These are phyloP conservation scores for Temnothorax nylanderi DNA, from an alignment of 1,140 invertebrate genomes.

Conservation along the genomic window DNA sequence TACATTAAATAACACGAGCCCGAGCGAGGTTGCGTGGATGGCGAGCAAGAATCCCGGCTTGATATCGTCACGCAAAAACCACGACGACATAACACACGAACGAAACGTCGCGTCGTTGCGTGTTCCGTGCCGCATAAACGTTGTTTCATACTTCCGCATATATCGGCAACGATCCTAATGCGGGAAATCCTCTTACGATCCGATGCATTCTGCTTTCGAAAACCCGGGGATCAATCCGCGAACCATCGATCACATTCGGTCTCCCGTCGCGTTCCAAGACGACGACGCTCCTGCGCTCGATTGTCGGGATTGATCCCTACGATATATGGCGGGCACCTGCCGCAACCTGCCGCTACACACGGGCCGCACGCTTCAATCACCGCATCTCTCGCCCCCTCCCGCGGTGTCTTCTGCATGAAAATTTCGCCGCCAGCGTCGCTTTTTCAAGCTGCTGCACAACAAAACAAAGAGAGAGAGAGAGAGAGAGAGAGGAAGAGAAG, in stretches of 20 bases:
- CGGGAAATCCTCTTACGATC: conserved; percentile 14
- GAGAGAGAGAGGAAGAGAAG: no score
- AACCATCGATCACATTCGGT: conserved; percentile 32
- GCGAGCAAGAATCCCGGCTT: neutral
- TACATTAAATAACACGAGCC: neutral
- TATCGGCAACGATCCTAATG: neutral
- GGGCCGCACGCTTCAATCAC: conserved; percentile 29
- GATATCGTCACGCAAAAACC: conserved; percentile 6
- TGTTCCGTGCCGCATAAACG: neutral
- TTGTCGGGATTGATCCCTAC: conserved; percentile 10
- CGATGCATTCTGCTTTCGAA: neutral
- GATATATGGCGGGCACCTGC: conserved; percentile 22
- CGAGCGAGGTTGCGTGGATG: neutral
- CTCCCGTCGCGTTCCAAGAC: neutral
- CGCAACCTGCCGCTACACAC: conserved; percentile 20
- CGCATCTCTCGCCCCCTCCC: neutral
- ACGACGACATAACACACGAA: neutral
- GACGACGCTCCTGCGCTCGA: neutral
- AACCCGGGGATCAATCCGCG: conserved; percentile 14
- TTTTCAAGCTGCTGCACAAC: conserved; percentile 11
- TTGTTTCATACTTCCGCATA: neutral
- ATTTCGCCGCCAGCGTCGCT: conserved; percentile 25
- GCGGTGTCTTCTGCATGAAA: conserved; percentile 26
- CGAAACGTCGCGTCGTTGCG: neutral
- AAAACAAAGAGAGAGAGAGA: neutral